phyloP scores from a whole-genome alignment of 2,113 vertebrate species.

The Poeciliopsis turrubarensis region DNA sequence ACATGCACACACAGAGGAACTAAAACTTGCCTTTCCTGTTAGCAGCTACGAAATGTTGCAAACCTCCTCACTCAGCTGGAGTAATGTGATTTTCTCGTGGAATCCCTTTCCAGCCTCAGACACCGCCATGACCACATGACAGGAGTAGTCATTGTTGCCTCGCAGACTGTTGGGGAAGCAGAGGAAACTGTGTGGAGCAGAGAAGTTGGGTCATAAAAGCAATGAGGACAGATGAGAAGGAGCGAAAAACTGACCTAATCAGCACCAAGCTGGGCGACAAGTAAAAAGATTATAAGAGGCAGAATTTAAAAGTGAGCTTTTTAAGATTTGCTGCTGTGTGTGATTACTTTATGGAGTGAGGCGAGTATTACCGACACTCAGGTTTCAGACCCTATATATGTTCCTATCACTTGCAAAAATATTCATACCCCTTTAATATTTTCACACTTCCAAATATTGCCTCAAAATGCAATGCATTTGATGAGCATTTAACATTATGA shows the following conservation, averaged over 20 bases:
- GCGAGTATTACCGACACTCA: conserved; percentile 17
- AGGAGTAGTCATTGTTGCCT: conserved; percentile 18
- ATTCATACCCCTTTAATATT: too few relatives aligned
- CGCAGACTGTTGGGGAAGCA: conserved; percentile 1
- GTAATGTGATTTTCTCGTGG: conserved; percentile 32
- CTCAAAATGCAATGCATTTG: too few relatives aligned
- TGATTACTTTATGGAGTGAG: background rate
- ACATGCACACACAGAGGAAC: background rate
- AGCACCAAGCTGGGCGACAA: conserved; percentile 6
- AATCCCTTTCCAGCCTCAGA: conserved; percentile 12
- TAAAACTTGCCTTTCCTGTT: background rate
- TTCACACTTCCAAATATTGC: too few relatives aligned
- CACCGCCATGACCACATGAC: conserved; percentile 15
- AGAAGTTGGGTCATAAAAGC: background rate
- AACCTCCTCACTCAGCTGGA: conserved; percentile 17
- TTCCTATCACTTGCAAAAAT: too few relatives aligned
- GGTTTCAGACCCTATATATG: background rate
- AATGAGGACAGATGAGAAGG: background rate
- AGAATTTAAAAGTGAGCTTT: conserved; percentile 16
- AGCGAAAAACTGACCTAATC: conserved; percentile 3
- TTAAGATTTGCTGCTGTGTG: background rate
- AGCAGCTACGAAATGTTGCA: conserved; percentile 5
- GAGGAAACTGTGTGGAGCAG: conserved; percentile 6
- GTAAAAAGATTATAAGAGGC: conserved; percentile 19
- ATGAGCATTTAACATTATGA: too few relatives aligned